phyloP scores from a whole-genome alignment of 2,888 invertebrate genomes.

The Lycia hirtaria region DNA sequence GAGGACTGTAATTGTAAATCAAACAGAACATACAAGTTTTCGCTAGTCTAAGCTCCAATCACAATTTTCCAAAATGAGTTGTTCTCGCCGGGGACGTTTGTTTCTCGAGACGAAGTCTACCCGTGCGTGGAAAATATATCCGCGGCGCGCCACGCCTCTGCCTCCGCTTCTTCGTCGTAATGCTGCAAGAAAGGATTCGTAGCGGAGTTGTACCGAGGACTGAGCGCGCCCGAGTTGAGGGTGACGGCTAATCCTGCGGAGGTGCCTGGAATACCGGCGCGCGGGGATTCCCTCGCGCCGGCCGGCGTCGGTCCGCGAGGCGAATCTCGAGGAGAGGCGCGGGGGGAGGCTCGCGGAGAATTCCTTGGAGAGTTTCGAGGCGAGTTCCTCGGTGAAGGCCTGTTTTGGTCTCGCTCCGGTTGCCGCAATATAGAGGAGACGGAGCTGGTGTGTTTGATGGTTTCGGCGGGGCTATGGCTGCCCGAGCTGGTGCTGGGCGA shows the following conservation, averaged over 20 bases:
- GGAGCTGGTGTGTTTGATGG: slow-evolving; percentile 87
- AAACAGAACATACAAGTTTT: neutral
- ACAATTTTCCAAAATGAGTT: neutral
- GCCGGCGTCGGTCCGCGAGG: slow-evolving; percentile 59
- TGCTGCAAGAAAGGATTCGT: slow-evolving; percentile 87
- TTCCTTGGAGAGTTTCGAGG: slow-evolving; percentile 68
- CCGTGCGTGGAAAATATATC: slow-evolving; percentile 82
- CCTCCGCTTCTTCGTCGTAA: slow-evolving; percentile 81
- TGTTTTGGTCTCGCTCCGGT: slow-evolving; percentile 76
- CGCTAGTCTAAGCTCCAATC: neutral
- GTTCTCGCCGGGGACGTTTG: no score
- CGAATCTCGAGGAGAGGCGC: slow-evolving; percentile 58
- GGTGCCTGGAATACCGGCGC: slow-evolving; percentile 83
- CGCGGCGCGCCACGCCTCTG: slow-evolving; percentile 78
- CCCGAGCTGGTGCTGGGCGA: slow-evolving; percentile 95
- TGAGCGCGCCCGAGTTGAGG: slow-evolving; percentile 73
- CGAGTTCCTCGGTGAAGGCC: slow-evolving; percentile 47
- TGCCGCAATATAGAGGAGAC: slow-evolving; percentile 78
- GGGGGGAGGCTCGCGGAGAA: slow-evolving; percentile 66
- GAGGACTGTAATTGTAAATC: neutral
- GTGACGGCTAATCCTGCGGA: slow-evolving; percentile 88
- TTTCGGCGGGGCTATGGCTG: slow-evolving; percentile 92
- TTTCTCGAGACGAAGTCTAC: neutral
- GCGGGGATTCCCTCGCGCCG: slow-evolving; percentile 54
- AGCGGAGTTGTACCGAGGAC: slow-evolving; percentile 75